These are phyloP conservation scores for Meteorus cinctellus DNA, from an alignment of 2,888 invertebrate genomes.

Conservation along the genomic window DNA sequence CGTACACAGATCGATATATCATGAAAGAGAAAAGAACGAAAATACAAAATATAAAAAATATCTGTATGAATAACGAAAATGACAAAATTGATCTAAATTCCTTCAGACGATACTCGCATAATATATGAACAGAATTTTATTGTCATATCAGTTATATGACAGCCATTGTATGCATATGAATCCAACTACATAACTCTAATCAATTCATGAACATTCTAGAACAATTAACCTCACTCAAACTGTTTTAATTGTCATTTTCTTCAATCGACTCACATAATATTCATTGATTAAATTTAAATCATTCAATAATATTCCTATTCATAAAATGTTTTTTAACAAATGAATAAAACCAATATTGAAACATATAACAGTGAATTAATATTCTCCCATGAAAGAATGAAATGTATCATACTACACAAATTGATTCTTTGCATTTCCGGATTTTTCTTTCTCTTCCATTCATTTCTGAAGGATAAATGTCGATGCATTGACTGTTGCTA, in stretches of 20 bases:
- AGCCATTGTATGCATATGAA: not conserved
- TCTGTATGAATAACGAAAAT: not conserved
- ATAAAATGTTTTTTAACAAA: too few relatives aligned
- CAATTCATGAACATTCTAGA: not conserved
- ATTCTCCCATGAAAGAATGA: not conserved
- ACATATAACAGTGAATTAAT: not conserved
- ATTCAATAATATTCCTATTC: not conserved
- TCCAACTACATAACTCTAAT: not conserved
- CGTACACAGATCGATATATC: conserved; percentile 43
- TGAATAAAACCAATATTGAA: not conserved
- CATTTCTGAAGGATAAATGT: conserved; percentile 2
- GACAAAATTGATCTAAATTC: not conserved
- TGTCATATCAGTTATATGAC: not conserved
- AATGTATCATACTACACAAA: not conserved
- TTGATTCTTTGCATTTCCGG: not conserved
- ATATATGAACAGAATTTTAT: not conserved
- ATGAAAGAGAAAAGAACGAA: not conserved
- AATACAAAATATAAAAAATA: not conserved
- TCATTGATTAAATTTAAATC: not conserved
- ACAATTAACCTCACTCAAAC: conserved; percentile 1
- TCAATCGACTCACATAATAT: not conserved
- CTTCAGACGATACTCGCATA: not conserved
- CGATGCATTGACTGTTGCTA: conserved; percentile 1
- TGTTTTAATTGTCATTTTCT: not conserved
- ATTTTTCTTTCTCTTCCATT: not conserved